A percentile compares a stretch with the other conserved stretches of the same genome.
These are phyloP conservation scores for Heterochromis multidens DNA, from an alignment of 2,113 vertebrate species.

Conservation along the genomic window DNA sequence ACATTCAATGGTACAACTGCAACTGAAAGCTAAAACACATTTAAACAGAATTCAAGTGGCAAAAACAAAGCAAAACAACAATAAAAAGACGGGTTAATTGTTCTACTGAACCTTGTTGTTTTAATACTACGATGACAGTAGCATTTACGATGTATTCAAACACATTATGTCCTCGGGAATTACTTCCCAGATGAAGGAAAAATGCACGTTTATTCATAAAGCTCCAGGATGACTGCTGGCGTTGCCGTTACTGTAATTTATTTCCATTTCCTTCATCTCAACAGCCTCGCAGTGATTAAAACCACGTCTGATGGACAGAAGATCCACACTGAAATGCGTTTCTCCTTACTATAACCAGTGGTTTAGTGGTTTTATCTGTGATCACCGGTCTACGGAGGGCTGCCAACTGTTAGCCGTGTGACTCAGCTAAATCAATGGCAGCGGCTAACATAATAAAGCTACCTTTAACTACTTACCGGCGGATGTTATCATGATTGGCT, in stretches of 20 bases:
- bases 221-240: not conserved
- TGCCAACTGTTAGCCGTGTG: conserved; percentile 61
- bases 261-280: not conserved
- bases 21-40: not conserved
- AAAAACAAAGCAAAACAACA: not conserved
- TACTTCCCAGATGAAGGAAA: not conserved
- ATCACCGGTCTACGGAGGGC: not conserved
- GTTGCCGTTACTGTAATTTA: not conserved
- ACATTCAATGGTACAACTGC: not conserved
- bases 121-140: not conserved
- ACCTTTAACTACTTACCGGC: conserved; percentile 67
- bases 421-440: conserved; percentile 81
- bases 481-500: conserved; percentile 77
- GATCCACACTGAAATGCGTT: not conserved
- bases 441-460: conserved; percentile 24
- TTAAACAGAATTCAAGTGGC: not conserved
- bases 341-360: not conserved
- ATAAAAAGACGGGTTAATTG: not conserved
- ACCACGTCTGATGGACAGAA: rapidly evolving
- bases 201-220: not conserved
- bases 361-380: not conserved
- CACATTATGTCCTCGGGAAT: not conserved
- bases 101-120: not conserved
- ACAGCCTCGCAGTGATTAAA: not conserved
- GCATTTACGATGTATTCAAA: not conserved